These are phyloP conservation scores for Tinea trinotella DNA, from an alignment of 2,888 invertebrate genomes.

Conservation along the genomic window DNA sequence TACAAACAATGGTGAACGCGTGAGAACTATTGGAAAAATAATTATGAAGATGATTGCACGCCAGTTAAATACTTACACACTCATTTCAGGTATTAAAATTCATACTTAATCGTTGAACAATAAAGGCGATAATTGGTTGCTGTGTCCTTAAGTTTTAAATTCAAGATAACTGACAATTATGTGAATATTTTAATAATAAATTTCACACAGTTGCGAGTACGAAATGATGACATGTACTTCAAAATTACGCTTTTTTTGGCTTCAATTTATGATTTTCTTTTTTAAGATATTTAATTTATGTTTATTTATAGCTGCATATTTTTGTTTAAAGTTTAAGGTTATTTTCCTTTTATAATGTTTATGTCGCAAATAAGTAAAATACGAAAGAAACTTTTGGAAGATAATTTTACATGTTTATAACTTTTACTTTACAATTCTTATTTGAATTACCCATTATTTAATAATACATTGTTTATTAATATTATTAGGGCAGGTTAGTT, in stretches of 20 bases:
- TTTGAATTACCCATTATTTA: no score
- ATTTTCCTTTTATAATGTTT: neutral
- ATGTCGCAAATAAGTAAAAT: no score
- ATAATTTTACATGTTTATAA: no score
- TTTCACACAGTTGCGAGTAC: neutral
- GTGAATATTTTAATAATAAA: neutral
- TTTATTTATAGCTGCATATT: neutral
- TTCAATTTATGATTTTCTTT: neutral
- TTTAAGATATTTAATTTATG: neutral
- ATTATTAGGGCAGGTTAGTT: no score
- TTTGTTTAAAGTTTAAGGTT: neutral
- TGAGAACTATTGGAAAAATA: neutral
- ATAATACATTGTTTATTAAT: no score
- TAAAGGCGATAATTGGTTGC: no score
- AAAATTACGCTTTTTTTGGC: neutral
- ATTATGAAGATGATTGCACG: neutral
- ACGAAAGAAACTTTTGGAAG: no score
- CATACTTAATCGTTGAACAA: no score
- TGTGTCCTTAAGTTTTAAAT: no score
- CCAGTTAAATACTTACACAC: neutral
- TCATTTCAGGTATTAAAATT: no score
- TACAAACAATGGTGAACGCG: neutral
- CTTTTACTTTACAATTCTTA: no score
- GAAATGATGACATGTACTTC: neutral
- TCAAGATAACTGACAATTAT: neutral